Base-by-base conservation (phyloP, 2,888 invertebrate species). In the Xanthia togata region DNA sequence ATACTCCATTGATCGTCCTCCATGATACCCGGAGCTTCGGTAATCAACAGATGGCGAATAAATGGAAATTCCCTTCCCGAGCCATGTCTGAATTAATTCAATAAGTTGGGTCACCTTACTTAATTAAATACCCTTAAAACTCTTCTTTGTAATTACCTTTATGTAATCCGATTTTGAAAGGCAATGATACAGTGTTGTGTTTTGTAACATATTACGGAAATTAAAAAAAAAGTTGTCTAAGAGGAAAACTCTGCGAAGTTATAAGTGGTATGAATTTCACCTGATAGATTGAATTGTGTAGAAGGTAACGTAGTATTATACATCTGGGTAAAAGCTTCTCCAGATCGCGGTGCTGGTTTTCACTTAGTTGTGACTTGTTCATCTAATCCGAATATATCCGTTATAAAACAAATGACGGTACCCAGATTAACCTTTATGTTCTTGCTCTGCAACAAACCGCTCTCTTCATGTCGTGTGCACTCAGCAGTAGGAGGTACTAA, bases 91-190 rank as follows among this genome's bases (percentile, higher is more conserved):
- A 84, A 83, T 85, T 85, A 79, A 86, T 89, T 88, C 81, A 76
- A 73, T 83, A 75, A 84, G 79, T 80, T 55, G 75, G 78, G 80
- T n/a, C n/a, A n/a, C n/a, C n/a, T n/a, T n/a, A 84, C 69, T 72
- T 78, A 87, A 90, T 89, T 81, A 87, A 87, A 88, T 87, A 72
- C 70, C 78, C 60, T 79, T 78, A 73, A 70, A 86, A 83, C 80
- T 84, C 79, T 82, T 79, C 68, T 70, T 75, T 64, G 9, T 73
- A 74, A 78, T 85, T 80, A 83, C 83, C n/a, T 81, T 65, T 76
- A 4, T n/a, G n/a, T n/a, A n/a, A n/a, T n/a, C n/a, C n/a, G n/a
- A n/a, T n/a, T n/a, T n/a, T n/a, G n/a, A n/a, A n/a, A n/a, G n/a
- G n/a, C n/a, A n/a, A n/a, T n/a, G n/a, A n/a, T n/a, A n/a, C n/a